Base-by-base conservation (phyloP, 2,797 vertebrate species). In the Babyrousa celebensis region DNA sequence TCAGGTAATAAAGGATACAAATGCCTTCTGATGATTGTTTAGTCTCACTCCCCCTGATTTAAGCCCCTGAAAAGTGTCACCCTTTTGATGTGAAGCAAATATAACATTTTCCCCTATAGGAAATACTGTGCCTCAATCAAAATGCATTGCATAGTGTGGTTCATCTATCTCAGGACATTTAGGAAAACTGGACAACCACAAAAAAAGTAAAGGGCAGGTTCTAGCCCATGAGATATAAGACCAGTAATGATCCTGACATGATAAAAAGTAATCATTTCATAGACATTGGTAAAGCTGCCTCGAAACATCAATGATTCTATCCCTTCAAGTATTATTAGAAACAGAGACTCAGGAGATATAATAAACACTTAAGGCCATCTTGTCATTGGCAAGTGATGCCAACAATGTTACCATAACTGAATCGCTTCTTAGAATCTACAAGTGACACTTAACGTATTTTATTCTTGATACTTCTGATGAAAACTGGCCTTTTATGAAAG, bases 401-500 rank as follows among this genome's bases (percentile, higher is more conserved):
- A 94, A 87, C 70, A 85, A 90, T 25, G 82, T 91, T 71, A 86
- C 74, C 70, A 85, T 32, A 77, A 79, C 92, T 56, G 71, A 84
- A 89, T 86, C 18, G 14, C 84, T 94, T 85, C 89, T 83, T 70
- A 43, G 82, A 84, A 40, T 82, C 71, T 27, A 65, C 67, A 88
- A 97, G 96, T 91, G 90, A 91, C 12, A 91, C 89, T 86, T 89
- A 56, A 56, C 0, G 5, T 52, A 86, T 92, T 93, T 91, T 79
- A 48, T 86, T 96, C 93, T 95, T 94, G 71, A 91, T n/a, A 85
- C 80, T 95, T 90, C 27, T 94, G 86, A 93, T 96, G 71, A 97
- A 94, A 97, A 97, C 82, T 89, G 96, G 83, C n/a, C 93, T 94
- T 89, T 96, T 94, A 71, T 65, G 58, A 95, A 79, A 97, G 75